Base-by-base conservation (phyloP, 2,113 vertebrate genomes). In the Rhodinocichla rosea region DNA sequence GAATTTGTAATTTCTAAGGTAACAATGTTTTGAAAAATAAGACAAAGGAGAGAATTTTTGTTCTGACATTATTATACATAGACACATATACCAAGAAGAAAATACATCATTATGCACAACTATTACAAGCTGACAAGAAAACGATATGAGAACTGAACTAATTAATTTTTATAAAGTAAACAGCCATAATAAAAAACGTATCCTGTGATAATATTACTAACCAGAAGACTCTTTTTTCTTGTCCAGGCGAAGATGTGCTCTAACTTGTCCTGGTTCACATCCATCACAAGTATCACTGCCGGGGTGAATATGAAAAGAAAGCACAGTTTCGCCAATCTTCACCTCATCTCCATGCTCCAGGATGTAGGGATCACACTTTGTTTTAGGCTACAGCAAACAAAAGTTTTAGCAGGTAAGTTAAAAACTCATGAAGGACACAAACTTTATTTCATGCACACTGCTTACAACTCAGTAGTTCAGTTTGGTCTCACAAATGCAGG, bases 231-330 rank as follows among this genome's bases (percentile, higher is more conserved):
- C 98, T 26, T 98, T 98, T 90, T 98, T 99, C 92, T 82, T 98
- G 97, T 99, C 97, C 50, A 99, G 98, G 80, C 98, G 98, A 93
- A 99, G 98, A 97, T 99, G 99, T 63, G 99, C 99, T 98, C 99
- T 98, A 91, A 99, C 99, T 97, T 99, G 99, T 49, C 99, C 99
- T 3, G 99, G 99, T 94, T 99, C 99, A 94, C 99, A 99, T 76
- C 99, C 99, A 65, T 99, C 99, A 62, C 99, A 99, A 40, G 99
- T 99, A 71, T 99, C 99, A 6, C 98, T 99, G 44, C 99, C 99
- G 3, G 98, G 98, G 97, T 99, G 99, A 94, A 99, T 99, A 59
- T 99, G 99, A 94, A 99, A 99, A 56, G 99, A 99, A 79, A 99
- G 94, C 27, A 99, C 99, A 0, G 99, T 99, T 86, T 99, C 99